Conservation (phyloP, 2,113 vertebrate species). For the Gallinago paraguaiae region DNA sequence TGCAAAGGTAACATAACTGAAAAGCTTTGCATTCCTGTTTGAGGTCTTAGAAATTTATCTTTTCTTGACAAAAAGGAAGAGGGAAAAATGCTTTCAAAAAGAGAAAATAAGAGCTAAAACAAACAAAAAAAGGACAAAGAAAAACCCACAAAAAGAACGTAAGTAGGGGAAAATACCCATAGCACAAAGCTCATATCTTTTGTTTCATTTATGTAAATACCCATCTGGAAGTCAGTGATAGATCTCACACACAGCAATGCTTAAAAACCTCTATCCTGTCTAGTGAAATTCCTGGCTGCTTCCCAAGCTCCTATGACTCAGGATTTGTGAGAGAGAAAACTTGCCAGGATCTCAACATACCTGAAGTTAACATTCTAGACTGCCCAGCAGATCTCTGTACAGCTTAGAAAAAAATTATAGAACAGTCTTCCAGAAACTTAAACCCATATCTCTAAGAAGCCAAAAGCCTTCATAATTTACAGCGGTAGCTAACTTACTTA, state of each 20-base stretch:
- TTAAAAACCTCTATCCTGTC: neutral
- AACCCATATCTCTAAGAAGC: neutral
- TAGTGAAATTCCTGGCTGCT: neutral
- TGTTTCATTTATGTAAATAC: neutral
- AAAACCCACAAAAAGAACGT: neutral
- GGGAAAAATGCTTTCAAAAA: neutral
- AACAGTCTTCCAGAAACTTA: neutral
- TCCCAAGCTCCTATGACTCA: neutral
- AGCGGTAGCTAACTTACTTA: neutral
- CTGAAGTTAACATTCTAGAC: neutral
- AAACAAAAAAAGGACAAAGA: neutral
- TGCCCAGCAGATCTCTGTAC: neutral
- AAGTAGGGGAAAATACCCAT: neutral
- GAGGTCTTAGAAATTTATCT: conserved; percentile 3
- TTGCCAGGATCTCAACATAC: neutral
- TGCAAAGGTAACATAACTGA: neutral
- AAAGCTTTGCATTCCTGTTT: neutral
- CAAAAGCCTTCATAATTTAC: neutral
- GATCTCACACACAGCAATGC: neutral
- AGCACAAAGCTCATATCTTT: neutral
- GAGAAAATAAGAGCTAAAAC: conserved; percentile 5
- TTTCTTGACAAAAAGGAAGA: neutral
- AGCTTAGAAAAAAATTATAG: neutral
- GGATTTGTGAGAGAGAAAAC: neutral
- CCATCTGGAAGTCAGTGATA: neutral